Conservation (phyloP, 23 tunicate genomes). For the Halocynthia roretzi region DNA sequence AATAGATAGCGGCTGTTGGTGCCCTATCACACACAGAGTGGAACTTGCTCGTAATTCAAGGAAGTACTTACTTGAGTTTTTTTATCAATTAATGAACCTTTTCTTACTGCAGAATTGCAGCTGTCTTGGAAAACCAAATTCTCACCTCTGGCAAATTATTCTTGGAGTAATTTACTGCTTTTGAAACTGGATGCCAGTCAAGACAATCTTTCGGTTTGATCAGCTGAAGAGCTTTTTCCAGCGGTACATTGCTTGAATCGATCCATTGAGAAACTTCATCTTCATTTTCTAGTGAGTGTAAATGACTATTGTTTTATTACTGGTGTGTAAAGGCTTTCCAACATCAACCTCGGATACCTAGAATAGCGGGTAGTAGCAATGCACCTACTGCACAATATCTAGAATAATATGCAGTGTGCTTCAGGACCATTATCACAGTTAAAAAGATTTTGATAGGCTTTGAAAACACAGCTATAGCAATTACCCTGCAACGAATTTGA, state of each 20-base stretch:
- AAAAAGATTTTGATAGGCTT: no score
- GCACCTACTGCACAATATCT: neutral
- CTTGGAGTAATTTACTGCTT: conserved; percentile 63
- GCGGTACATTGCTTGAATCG: conserved; percentile 55
- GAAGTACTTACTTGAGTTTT: neutral
- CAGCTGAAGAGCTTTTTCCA: conserved; percentile 57
- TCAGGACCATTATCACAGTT: no score
- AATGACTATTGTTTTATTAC: neutral
- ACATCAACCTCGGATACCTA: no score
- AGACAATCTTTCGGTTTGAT: conserved; percentile 65
- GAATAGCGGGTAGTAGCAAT: neutral
- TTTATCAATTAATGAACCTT: neutral
- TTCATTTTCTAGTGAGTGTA: conserved; percentile 27
- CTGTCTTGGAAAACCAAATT: no score
- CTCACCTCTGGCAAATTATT: conserved; percentile 60
- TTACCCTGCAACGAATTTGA: no score
- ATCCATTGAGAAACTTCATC: conserved; percentile 56
- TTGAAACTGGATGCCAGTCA: conserved; percentile 71
- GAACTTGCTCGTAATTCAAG: neutral
- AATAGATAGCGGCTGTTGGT: neutral
- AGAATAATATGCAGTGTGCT: no score
- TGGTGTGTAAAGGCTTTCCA: no score
- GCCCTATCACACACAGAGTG: neutral
- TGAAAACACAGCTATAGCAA: no score
- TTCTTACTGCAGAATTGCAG: neutral